Percentiles rank a stretch among this genome's conserved stretches.
phyloP scores from a whole-genome alignment of 2,113 vertebrate species.

The Triplophysa rosa region DNA sequence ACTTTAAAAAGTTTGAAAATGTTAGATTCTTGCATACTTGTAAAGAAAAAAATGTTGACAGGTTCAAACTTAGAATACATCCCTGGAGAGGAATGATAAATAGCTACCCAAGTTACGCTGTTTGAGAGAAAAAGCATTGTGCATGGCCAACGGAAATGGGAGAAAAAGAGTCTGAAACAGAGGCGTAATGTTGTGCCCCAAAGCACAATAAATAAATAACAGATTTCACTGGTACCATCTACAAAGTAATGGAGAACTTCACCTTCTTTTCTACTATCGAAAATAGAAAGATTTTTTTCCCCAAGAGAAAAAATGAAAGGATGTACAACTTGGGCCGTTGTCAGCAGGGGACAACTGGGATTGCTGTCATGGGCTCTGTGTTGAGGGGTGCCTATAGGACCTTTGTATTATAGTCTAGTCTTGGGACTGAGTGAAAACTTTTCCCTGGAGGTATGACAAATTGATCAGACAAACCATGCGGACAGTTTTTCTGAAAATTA shows the following conservation, averaged over 20 bases:
- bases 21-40: not conserved
- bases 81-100: slow-evolving; percentile 61
- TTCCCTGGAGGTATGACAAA: not conserved
- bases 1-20: not conserved
- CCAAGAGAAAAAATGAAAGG: not conserved
- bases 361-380: too few relatives aligned
- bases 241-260: not conserved
- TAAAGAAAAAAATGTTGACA: slow-evolving; percentile 53
- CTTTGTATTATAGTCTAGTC: too few relatives aligned
- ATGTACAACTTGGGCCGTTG: not conserved
- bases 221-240: not conserved
- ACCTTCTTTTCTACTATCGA: not conserved
- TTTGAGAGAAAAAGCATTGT: slow-evolving; percentile 52
- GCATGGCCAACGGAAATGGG: not conserved
- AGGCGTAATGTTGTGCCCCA: not conserved
- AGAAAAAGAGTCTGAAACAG: not conserved
- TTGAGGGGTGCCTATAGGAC: too few relatives aligned
- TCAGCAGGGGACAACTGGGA: too few relatives aligned
- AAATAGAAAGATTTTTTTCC: not conserved
- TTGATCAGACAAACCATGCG: not conserved
- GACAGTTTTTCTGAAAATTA: not conserved
- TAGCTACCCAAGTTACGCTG: slow-evolving; percentile 57
- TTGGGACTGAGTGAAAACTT: too few relatives aligned
- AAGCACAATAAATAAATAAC: slow-evolving; percentile 11
- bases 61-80: slow-evolving; percentile 69